Percentiles rank a stretch among this genome's conserved stretches.
phyloP scores from a whole-genome alignment of 2,113 vertebrate species.

The Turdus rufiventris region DNA sequence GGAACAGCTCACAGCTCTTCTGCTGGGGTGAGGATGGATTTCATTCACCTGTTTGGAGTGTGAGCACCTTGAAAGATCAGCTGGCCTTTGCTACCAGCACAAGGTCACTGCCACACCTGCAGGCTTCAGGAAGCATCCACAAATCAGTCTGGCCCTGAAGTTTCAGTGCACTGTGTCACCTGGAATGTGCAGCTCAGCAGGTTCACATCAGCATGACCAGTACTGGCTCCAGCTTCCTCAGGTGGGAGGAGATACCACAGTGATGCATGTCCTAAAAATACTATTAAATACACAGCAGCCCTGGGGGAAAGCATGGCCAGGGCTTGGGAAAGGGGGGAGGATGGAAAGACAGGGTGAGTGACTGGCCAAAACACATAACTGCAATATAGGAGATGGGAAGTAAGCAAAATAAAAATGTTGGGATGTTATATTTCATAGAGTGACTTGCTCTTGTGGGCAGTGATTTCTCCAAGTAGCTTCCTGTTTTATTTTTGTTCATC shows the following conservation, averaged over 20 bases:
- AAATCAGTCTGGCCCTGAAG: constrained; percentile 2
- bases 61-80: constrained; percentile 21
- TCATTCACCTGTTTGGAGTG: not conserved
- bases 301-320: not conserved
- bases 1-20: not conserved
- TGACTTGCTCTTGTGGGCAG: not conserved
- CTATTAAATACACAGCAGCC: not conserved
- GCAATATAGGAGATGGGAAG: not conserved
- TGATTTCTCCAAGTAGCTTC: not conserved
- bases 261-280: not conserved
- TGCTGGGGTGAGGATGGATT: not conserved
- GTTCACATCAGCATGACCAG: not conserved
- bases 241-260: not conserved
- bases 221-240: not conserved
- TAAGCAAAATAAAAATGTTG: not conserved
- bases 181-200: not conserved
- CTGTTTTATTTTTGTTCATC: not conserved
- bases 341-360: not conserved
- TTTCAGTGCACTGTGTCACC: not conserved
- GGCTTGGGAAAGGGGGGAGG: not conserved
- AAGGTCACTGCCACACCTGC: not conserved
- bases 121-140: not conserved
- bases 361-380: not conserved
- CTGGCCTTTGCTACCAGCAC: not conserved
- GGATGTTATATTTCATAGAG: not conserved